Conservation (phyloP, 2,113 vertebrate genomes). For the Casuarius casuarius region DNA sequence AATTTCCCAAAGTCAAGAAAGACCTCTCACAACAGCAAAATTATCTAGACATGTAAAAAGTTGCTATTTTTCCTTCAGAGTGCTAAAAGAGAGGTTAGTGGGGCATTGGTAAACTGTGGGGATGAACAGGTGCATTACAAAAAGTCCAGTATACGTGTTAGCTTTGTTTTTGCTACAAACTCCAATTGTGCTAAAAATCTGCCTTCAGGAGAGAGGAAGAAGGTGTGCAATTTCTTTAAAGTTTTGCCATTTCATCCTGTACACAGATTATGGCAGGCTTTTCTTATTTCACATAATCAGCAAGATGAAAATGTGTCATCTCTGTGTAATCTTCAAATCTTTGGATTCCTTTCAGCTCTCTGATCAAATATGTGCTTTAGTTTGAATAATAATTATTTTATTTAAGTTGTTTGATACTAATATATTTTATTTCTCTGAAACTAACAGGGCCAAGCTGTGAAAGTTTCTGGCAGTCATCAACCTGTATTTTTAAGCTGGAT, state of each 20-base stretch:
- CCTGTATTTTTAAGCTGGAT: conserved; percentile 91
- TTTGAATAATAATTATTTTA: neutral
- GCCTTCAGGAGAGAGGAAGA: neutral
- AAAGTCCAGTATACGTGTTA: rapidly evolving
- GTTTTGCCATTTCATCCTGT: neutral
- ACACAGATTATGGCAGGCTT: neutral
- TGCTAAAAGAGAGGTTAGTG: neutral
- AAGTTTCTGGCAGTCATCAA: conserved; percentile 81
- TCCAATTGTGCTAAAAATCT: neutral
- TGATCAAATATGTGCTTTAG: neutral
- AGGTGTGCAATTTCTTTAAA: neutral
- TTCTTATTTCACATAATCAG: rapidly evolving
- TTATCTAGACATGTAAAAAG: neutral
- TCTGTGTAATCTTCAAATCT: neutral
- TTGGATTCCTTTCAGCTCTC: neutral
- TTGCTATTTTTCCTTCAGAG: neutral
- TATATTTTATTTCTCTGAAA: conserved; percentile 15
- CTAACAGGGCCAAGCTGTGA: conserved; percentile 88
- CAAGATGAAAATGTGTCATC: neutral
- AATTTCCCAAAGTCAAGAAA: neutral
- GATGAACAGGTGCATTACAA: neutral
- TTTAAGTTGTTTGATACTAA: neutral
- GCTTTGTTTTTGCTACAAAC: rapidly evolving
- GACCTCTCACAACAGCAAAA: neutral
- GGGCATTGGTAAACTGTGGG: neutral